Base-by-base conservation (phyloP, 2,888 invertebrate species). In the Isoperla grammatica region DNA sequence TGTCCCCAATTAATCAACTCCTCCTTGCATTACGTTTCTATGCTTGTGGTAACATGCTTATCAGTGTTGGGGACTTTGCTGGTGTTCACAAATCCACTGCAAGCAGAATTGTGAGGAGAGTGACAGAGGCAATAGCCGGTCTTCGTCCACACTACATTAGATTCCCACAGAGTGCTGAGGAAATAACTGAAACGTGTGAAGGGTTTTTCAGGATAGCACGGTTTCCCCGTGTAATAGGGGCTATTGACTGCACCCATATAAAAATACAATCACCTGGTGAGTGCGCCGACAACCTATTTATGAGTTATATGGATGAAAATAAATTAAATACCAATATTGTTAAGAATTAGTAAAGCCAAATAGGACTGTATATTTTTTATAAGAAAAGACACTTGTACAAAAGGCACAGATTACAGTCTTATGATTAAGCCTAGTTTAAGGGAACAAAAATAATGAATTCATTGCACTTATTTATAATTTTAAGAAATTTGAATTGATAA, bases 181-280 rank as follows among this genome's bases (percentile, higher is more conserved):
- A 59, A 43, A 19, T 59, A n/a, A 13, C 11, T 17, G 12, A n/a
- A 39, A 17, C 20, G 15, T 11, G 20, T 12, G 39, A 37, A n/a
- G 58, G 39, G 1, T 57, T 57, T 45, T 58, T 29, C 49, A 11
- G 19, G 11, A 49, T 46, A 15, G 40, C 29, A 5, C 17, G 15
- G 3, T 59, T 60, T 57, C 60, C 60, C 5, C 22, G 42, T 8
- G 60, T 59, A n/a, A 17, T 59, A 11, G 60, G 60, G 2, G 23
- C 46, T 13, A 59, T 59, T 15, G 60, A 59, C 22, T 42, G 60
- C 19, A 59, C 60, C 13, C 57, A 58, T 29, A 29, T 59, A 3
- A 40, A 20, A 12, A 59, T 43, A 22, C 15, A 43, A 39, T 59
- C 59, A n/a, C 29, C 54, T 17, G 40, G 59, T 59, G 15, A 2